Evolutionary conservation across 2,113 vertebrate species (phyloP), one percentile per base, ranked within the genome.

Genomic region (Dascyllus trimaculatus): DNA sequence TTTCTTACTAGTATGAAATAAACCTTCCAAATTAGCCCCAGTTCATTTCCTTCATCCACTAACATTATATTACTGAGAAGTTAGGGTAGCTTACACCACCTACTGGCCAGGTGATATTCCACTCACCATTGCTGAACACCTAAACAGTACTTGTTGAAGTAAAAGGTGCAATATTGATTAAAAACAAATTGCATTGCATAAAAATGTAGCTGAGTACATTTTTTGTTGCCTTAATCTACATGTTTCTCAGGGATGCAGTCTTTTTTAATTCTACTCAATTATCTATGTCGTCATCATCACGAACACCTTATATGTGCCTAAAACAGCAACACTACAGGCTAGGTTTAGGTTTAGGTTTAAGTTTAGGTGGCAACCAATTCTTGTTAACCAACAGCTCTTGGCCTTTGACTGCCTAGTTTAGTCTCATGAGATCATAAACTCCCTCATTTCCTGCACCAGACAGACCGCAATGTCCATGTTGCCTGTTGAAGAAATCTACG

Each of bases 141-240:
- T 63, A 78, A 85, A 89, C 57, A 79, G 80, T 78, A 80, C 77
- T 81, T 6, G 17, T 52, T 73, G 14, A 78, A 80, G 56, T 66
- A 80, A 85, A 90, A 87, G 52, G 84, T 88, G 85, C 78, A 79
- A 68, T 80, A 57, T 66, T 78, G 49, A 70, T 32, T 43, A 46
- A 75, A 77, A 85, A 75, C 26, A 82, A 75, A 77, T 45, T 58
- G 80, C 45, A 46, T 78, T 85, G 72, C 88, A 87, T 84, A 78
- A 85, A 83, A 49, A 43, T 46, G 11, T 29, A 75, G 56, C 26
- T 0, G 45, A 71, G 48, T 64, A 78, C 26, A 66, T 64, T 68
- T 68, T 78, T 46, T 40, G 17, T 35, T 49, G 9, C 65, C 51
- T 75, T 61, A 8, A 4, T 56, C 25, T 78, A 65, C 17, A 13